Evolutionary conservation across 2,113 vertebrate genomes (phyloP).

Genomic region (Ammodramus savannarum): DNA sequence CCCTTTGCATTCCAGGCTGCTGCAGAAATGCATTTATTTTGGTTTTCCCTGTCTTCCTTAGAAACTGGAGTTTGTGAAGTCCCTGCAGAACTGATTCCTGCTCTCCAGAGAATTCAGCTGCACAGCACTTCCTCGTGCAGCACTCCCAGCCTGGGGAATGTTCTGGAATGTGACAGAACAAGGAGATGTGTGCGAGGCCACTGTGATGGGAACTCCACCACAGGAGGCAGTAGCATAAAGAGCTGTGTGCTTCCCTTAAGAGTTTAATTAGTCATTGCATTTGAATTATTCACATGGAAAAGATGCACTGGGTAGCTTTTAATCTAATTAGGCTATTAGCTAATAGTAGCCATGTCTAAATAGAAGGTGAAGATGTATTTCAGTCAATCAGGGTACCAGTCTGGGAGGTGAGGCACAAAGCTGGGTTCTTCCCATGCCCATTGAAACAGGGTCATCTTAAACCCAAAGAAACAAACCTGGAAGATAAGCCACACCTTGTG

Average conservation of each 20-base stretch:
- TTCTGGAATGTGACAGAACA: not conserved
- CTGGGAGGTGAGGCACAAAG: not conserved
- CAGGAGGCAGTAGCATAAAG: not conserved
- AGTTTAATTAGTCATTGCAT: conserved; percentile 47
- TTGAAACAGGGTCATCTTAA: not conserved
- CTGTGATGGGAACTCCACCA: not conserved
- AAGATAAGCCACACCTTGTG: not conserved
- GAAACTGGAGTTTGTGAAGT: not conserved
- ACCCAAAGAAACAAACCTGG: not conserved
- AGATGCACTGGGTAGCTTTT: conserved; percentile 42
- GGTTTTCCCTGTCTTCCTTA: not conserved
- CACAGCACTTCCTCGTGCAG: not conserved
- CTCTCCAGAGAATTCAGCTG: not conserved
- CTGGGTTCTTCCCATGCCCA: not conserved
- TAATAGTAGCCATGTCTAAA: not conserved
- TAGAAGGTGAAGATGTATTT: conserved; percentile 7
- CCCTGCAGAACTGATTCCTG: not conserved
- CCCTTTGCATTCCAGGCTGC: not conserved
- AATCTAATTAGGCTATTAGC: conserved; percentile 65
- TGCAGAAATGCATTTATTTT: not conserved
- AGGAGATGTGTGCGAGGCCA: not conserved
- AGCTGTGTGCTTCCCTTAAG: not conserved
- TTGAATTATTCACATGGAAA: conserved; percentile 64
- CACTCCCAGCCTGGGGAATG: not conserved
- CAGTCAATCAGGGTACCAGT: not conserved